A percentile compares a stretch with the other conserved stretches of the same genome.
Evolutionary conservation across 2,797 vertebrate species (phyloP).

Genomic region (Paedocypris micromegethes): DNA sequence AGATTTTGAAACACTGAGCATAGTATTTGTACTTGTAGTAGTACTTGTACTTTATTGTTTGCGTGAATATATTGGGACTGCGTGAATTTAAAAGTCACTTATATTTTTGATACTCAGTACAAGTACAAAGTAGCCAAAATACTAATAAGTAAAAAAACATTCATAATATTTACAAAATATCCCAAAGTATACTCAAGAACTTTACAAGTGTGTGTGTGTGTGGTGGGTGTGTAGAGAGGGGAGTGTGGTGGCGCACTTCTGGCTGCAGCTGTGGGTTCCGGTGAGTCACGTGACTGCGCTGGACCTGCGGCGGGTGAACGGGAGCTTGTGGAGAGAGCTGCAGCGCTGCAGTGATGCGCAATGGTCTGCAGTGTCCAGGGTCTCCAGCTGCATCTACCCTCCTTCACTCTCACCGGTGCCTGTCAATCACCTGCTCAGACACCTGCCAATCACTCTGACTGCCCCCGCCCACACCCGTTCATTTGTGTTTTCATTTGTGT

Average conservation of each 20-base stretch:
- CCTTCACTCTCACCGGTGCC: slow-evolving; percentile 77
- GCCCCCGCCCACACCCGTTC: neutral
- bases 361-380: slow-evolving; percentile 55
- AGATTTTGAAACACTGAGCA: too few species aligned
- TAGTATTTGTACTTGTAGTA: too few species aligned
- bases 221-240: slow-evolving; percentile 77
- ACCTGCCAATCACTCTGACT: too few species aligned
- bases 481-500: slow-evolving; percentile 43
- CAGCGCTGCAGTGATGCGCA: slow-evolving; percentile 47
- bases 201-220: neutral
- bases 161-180: too few species aligned
- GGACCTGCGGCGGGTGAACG: slow-evolving; percentile 63
- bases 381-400: slow-evolving; percentile 72
- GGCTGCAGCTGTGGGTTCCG: slow-evolving; percentile 79
- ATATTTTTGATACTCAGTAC: too few species aligned
- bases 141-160: too few species aligned
- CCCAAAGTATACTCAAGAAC: neutral
- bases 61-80: too few species aligned
- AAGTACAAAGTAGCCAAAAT: too few species aligned
- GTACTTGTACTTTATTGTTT: too few species aligned
- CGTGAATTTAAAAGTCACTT: too few species aligned
- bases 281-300: slow-evolving; percentile 62
- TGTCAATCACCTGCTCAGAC: too few species aligned
- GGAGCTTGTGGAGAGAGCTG: slow-evolving; percentile 63
- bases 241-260: slow-evolving; percentile 82